These are phyloP conservation scores for Ctena decussata DNA, from an alignment of 2,888 invertebrate species.

Conservation along the genomic window DNA sequence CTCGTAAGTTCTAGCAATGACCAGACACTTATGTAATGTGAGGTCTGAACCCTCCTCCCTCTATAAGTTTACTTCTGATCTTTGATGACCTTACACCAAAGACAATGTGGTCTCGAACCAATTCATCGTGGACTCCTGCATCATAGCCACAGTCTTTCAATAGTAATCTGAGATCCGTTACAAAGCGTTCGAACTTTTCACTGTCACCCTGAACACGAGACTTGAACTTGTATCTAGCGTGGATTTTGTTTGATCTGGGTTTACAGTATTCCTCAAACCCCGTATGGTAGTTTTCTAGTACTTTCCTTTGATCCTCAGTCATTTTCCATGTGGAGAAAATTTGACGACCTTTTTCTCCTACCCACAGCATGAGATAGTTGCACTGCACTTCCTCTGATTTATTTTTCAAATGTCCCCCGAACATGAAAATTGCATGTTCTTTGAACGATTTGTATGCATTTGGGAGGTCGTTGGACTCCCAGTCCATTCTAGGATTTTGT, in stretches of 20 bases:
- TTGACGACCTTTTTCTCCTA: constrained; percentile 51
- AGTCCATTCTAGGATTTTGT: constrained; percentile 28
- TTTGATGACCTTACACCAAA: constrained; percentile 33
- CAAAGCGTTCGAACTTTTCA: constrained; percentile 53
- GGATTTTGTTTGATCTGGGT: constrained; percentile 39
- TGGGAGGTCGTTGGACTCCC: constrained; percentile 24
- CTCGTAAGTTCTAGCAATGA: constrained; percentile 44
- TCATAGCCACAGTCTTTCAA: constrained; percentile 44
- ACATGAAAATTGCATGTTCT: constrained; percentile 51
- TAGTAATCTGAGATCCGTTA: constrained; percentile 46
- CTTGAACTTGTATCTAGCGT: constrained; percentile 38
- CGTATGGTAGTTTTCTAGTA: constrained; percentile 18
- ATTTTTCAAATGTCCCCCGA: constrained; percentile 33
- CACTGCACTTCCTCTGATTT: constrained; percentile 43
- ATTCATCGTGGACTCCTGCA: constrained; percentile 19
- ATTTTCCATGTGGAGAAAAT: constrained; percentile 45
- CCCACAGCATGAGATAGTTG: constrained; percentile 52
- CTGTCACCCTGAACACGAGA: constrained; percentile 3
- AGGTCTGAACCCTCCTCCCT: constrained; percentile 38
- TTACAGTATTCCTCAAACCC: constrained; percentile 43
- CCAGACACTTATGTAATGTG: constrained; percentile 33
- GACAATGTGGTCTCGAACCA: constrained; percentile 49
- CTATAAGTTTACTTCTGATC: constrained; percentile 51
- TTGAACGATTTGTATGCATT: constrained; percentile 33
- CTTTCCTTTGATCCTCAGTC: constrained; percentile 38